phyloP scores from a whole-genome alignment of 37 sponge, comb jelly and placozoan genomes.

The Oscarella lobularis region DNA sequence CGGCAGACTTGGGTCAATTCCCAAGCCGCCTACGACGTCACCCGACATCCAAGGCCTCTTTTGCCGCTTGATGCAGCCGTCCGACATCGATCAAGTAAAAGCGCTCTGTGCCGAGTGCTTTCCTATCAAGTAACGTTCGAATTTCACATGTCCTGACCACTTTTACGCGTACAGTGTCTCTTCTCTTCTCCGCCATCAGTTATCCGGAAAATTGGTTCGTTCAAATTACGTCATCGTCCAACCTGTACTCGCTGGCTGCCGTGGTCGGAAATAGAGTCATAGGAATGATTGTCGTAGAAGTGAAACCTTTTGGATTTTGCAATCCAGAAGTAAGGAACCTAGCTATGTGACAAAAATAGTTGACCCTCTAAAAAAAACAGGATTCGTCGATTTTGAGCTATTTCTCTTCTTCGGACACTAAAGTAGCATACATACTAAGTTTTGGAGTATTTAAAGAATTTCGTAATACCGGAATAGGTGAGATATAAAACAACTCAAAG shows the following conservation, averaged over 20 bases:
- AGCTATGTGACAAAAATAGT: no score
- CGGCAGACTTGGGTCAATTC: no score
- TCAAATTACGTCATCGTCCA: neutral
- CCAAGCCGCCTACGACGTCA: no score
- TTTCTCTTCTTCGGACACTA: neutral
- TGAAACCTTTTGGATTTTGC: neutral
- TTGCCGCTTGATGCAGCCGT: neutral
- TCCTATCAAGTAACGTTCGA: neutral
- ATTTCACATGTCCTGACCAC: neutral
- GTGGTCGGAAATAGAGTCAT: neutral
- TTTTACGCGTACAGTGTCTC: neutral
- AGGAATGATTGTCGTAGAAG: neutral
- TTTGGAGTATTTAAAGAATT: neutral
- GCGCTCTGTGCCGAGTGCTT: neutral
- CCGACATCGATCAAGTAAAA: neutral
- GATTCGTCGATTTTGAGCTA: neutral
- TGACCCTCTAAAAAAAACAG: no score
- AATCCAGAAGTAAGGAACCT: neutral
- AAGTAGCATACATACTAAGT: conserved; percentile 2
- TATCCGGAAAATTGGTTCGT: neutral
- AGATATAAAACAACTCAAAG: no score
- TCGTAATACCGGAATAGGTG: neutral
- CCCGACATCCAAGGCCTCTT: no score
- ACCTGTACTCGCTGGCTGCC: neutral
- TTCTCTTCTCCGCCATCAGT: neutral